Percentiles rank a stretch among this genome's conserved stretches.
Evolutionary conservation across 2,888 invertebrate genomes (phyloP).

Genomic region (Lutraria lutraria): DNA sequence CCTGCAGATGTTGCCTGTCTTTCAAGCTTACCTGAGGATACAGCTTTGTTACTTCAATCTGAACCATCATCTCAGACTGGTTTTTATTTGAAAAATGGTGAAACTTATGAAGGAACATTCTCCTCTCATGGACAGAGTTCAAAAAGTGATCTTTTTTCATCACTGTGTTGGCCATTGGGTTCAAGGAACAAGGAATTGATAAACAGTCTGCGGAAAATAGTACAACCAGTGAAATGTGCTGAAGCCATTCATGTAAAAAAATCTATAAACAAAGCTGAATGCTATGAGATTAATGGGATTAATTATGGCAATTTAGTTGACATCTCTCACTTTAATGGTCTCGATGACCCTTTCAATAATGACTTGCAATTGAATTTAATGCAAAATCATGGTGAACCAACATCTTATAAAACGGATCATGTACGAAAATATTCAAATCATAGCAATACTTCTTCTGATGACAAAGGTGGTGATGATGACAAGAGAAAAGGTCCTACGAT

Average conservation of each 20-base stretch:
- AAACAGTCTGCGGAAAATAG: slow-evolving; percentile 14
- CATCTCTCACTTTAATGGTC: background rate
- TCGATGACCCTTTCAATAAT: background rate
- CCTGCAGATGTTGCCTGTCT: slow-evolving; percentile 5
- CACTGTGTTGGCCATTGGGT: background rate
- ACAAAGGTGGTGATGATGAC: background rate
- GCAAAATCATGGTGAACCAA: background rate
- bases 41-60: background rate
- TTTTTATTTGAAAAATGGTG: background rate
- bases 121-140: background rate
- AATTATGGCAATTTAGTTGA: background rate
- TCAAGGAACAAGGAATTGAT: slow-evolving; percentile 27
- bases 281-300: background rate
- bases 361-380: background rate
- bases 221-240: slow-evolving; percentile 15
- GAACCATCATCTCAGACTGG: background rate
- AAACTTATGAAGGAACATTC: background rate
- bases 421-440: background rate
- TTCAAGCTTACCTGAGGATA: background rate
- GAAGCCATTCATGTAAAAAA: slow-evolving; percentile 23
- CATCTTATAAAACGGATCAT: background rate
- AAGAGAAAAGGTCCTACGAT: background rate
- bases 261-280: background rate
- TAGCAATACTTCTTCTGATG: background rate
- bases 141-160: background rate